Conservation (phyloP, 2,888 invertebrate species). For the Glaucopsyche alexis region DNA sequence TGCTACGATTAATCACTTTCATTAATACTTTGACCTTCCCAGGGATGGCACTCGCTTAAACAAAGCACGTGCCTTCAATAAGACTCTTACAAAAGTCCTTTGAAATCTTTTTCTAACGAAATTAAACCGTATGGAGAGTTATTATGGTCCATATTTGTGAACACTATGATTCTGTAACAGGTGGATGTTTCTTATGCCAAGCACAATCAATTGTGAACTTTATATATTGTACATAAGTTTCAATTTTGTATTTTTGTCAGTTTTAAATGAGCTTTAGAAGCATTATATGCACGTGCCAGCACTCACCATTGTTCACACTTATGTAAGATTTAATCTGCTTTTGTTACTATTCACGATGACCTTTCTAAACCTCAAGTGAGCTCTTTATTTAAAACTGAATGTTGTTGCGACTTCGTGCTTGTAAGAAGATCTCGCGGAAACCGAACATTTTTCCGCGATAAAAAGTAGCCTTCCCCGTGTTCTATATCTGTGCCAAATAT, state of each 20-base stretch:
- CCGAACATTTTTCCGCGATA: no score
- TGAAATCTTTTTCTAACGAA: not conserved
- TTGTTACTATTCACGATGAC: not conserved
- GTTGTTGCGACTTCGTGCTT: no score
- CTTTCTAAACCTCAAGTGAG: not conserved
- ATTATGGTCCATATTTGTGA: not conserved
- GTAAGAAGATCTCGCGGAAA: not conserved
- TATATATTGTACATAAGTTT: not conserved
- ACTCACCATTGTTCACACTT: not conserved
- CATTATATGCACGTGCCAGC: not conserved
- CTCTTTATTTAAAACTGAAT: not conserved
- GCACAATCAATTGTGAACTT: not conserved
- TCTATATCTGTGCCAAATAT: no score
- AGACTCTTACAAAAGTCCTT: not conserved
- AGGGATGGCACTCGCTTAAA: conserved; percentile 4
- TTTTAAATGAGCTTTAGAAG: not conserved
- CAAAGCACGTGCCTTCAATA: conserved; percentile 13
- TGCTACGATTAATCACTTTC: not conserved
- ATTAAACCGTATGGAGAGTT: not conserved
- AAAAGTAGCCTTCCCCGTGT: no score
- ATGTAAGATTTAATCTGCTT: conserved; percentile 1
- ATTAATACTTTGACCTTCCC: not conserved
- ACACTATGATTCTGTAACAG: not conserved
- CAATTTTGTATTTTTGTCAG: not conserved
- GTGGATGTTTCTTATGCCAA: not conserved